Conservation (phyloP, 2,113 vertebrate genomes). For the Clarias macrocephalus region DNA sequence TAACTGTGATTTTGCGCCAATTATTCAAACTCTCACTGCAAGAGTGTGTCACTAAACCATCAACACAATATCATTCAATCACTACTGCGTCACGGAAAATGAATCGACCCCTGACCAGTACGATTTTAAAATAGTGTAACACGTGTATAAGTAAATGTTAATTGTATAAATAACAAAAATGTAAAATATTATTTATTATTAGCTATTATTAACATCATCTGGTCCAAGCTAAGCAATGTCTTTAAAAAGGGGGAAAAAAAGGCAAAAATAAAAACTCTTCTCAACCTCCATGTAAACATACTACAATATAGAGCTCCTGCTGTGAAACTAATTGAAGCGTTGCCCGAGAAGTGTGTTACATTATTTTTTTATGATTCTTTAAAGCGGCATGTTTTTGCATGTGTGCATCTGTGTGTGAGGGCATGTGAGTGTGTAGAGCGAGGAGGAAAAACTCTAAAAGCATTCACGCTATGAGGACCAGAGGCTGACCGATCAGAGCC, state of each 20-base stretch:
- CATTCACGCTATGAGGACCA: constrained; percentile 32
- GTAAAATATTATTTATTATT: too few species aligned
- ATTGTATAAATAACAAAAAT: neutral
- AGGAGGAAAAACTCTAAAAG: constrained; percentile 23
- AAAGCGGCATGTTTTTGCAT: constrained; percentile 12
- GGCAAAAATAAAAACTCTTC: neutral
- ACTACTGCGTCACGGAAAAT: neutral
- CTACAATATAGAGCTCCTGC: neutral
- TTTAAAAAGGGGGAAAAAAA: neutral
- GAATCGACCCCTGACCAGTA: neutral
- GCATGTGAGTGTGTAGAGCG: neutral
- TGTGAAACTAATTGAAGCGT: constrained; percentile 25
- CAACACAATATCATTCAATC: neutral
- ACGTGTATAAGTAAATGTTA: neutral
- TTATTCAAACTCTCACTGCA: neutral
- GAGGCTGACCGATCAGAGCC: constrained; percentile 32
- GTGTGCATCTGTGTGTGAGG: neutral
- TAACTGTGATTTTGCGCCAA: neutral
- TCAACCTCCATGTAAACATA: neutral
- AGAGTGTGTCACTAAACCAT: neutral
- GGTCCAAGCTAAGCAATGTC: neutral
- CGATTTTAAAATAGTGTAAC: neutral
- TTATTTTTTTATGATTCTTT: constrained; percentile 26
- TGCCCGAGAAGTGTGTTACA: constrained; percentile 3
- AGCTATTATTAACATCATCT: neutral